Evolutionary conservation across 2,888 invertebrate species (phyloP), one percentile per base, ranked within the genome.

Genomic region (Drosophila sordidapex): DNA sequence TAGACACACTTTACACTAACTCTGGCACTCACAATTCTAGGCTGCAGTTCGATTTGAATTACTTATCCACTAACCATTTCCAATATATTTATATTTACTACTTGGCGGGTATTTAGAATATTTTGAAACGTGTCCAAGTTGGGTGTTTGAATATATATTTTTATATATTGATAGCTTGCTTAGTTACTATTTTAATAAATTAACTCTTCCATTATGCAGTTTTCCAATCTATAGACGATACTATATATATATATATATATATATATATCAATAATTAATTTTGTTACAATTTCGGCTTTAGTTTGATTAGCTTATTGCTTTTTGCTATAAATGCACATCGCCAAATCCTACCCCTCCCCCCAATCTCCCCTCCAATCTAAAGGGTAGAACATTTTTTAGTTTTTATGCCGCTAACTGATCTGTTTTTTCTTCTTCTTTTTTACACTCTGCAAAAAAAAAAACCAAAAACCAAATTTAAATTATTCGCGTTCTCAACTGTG

Each of bases 341-440:
- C 38, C 43, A 27, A 27, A 25, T 27, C 48, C 48, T 8, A 6
- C 2, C 7, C 4, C 21, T 4, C 7, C 4, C 15, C 11, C 10
- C 33, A 33, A 33, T 33, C 11, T 33, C 11, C 11, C 11, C 43
- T 5, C 10, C 4, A 36, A 27, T 15, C 33, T 38, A 35, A 68
- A 38, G 52, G n/a, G 53, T 71, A 29, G 53, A 25, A 51, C 7
- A 46, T 38, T 18, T 52, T 67, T 48, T 49, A 31, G 33, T 65
- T 75, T 54, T 54, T 35, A 56, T 69, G 64, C 77, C 48, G 77
- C 82, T 82, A 85, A 82, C 85, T 82, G 58, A 77, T 85, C 72
- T 78, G 51, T 82, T 65, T 83, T 85, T 58, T 79, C 67, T 77
- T 74, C 58, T 80, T 81, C 65, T 82, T 66, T 78, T 80, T 67